phyloP scores from a whole-genome alignment of 2,113 vertebrate species.

The Formicarius rufipectus region DNA sequence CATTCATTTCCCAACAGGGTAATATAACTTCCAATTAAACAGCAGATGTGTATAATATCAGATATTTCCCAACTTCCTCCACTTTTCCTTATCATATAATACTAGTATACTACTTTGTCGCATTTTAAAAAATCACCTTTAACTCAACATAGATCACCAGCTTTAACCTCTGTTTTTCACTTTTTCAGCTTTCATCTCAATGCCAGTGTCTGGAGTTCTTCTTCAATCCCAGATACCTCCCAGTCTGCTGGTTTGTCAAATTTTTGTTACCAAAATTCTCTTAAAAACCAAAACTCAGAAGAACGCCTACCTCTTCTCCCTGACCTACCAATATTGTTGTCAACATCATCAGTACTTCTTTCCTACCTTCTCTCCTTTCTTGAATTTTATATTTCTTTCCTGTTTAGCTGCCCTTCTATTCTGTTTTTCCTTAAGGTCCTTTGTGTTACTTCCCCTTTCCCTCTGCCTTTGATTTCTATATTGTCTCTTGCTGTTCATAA shows the following conservation, averaged over 20 bases:
- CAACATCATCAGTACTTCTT: neutral
- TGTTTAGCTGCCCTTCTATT: neutral
- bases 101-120: neutral
- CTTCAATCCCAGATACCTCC: neutral
- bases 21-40: conserved; percentile 25
- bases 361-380: neutral
- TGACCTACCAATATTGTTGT: neutral
- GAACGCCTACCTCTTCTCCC: neutral
- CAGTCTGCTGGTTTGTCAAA: neutral
- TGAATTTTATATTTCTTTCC: neutral
- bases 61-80: neutral
- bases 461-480: neutral
- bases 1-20: conserved; percentile 11
- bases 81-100: neutral
- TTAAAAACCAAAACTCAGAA: neutral
- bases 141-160: neutral
- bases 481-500: neutral
- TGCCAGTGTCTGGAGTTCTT: neutral
- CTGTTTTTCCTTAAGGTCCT: neutral
- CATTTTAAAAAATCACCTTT: neutral
- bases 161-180: neutral
- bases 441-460: neutral
- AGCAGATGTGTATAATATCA: neutral
- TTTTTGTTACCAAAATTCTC: neutral
- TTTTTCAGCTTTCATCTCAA: neutral